A percentile compares a stretch with the other conserved stretches of the same genome.
Conservation (phyloP, 2,113 vertebrate species). For the Naja naja region DNA sequence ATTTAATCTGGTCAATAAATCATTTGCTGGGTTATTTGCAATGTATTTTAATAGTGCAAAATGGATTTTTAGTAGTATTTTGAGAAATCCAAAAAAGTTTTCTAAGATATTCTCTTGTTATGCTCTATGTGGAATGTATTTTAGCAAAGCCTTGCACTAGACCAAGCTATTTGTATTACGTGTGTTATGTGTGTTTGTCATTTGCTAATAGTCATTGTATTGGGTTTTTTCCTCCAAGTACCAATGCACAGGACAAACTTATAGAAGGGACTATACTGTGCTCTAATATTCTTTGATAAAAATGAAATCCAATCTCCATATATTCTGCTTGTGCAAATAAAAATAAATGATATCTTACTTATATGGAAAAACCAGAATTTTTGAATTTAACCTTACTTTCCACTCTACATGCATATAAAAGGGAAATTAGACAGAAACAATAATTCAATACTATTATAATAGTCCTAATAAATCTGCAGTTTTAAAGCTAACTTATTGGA, state of each 20-base stretch:
- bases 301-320: neutral
- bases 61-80: neutral
- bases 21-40: neutral
- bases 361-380: neutral
- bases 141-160: neutral
- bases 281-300: neutral
- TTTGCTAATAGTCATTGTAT: neutral
- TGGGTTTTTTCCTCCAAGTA: neutral
- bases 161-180: neutral
- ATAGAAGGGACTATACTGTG: neutral
- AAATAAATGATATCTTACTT: neutral
- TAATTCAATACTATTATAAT: neutral
- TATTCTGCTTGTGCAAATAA: neutral
- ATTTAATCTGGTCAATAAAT: neutral
- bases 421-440: neutral
- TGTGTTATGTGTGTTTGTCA: neutral
- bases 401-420: neutral
- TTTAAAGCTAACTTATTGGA: neutral
- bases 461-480: neutral
- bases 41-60: neutral
- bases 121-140: neutral
- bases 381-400: neutral
- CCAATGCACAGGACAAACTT: neutral
- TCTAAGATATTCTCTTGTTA: conserved; percentile 8
- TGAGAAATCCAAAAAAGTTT: neutral